phyloP scores from a whole-genome alignment of 2,888 invertebrate species.

The Myopa testacea region DNA sequence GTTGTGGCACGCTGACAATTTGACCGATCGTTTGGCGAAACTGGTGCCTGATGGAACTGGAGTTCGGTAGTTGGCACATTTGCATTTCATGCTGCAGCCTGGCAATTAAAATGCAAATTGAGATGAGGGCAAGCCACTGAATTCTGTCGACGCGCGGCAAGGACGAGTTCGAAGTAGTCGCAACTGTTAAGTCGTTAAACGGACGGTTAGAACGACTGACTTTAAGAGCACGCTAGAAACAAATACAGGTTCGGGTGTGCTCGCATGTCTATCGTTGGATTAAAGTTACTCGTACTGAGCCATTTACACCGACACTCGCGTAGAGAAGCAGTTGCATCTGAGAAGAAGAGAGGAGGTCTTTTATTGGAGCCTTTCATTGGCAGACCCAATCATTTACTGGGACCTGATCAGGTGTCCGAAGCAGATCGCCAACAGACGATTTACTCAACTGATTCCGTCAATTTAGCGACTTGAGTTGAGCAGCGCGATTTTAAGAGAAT shows the following conservation, averaged over 20 bases:
- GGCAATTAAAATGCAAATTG: slow-evolving; percentile 35
- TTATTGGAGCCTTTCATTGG: no score
- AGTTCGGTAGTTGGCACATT: slow-evolving; percentile 8
- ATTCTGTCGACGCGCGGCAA: not conserved
- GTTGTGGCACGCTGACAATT: not conserved
- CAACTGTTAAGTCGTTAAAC: not conserved
- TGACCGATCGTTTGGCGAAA: slow-evolving; percentile 20
- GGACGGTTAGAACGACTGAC: not conserved
- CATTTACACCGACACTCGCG: no score
- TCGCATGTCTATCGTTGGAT: no score
- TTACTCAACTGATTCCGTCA: no score
- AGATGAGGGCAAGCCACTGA: not conserved
- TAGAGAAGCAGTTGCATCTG: no score
- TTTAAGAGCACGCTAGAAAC: not conserved
- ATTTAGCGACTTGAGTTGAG: no score
- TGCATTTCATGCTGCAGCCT: slow-evolving; percentile 14
- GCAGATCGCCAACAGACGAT: no score
- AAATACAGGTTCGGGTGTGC: no score
- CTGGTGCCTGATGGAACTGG: not conserved
- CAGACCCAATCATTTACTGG: no score
- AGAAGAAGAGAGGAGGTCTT: not conserved
- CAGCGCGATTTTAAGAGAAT: no score
- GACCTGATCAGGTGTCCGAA: no score
- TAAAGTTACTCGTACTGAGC: no score
- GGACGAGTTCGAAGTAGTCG: not conserved